phyloP scores from a whole-genome alignment of 2,888 invertebrate genomes.

The Volucella bombylans region DNA sequence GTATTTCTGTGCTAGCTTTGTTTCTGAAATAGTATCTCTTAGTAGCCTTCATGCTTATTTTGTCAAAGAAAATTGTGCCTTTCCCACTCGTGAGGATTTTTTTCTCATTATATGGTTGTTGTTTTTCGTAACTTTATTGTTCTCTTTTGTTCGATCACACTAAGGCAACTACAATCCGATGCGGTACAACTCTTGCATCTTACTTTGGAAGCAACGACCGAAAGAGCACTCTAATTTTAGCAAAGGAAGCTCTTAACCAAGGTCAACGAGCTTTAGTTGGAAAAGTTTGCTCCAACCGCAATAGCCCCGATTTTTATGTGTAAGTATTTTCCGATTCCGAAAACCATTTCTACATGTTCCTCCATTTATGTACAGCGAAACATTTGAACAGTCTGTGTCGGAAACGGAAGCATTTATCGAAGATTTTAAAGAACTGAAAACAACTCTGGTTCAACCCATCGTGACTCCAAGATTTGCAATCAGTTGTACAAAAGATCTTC shows the following conservation, averaged over 20 bases:
- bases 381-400: conserved; percentile 85
- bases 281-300: conserved; percentile 86
- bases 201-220: conserved; percentile 92
- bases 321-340: conserved; percentile 74
- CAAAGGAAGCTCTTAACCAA: conserved; percentile 85
- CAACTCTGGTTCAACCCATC: conserved; percentile 88
- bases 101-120: background rate
- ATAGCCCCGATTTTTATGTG: conserved; percentile 81
- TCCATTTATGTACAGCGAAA: conserved; percentile 84
- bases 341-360: conserved; percentile 6
- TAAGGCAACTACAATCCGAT: conserved; percentile 87
- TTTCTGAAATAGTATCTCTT: too few relatives aligned
- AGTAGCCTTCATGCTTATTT: too few relatives aligned
- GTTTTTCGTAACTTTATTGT: background rate
- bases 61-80: too few relatives aligned
- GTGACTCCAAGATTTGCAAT: conserved; percentile 94
- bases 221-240: conserved; percentile 88
- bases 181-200: conserved; percentile 94
- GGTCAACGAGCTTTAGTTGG: conserved; percentile 94
- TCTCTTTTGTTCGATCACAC: conserved; percentile 40
- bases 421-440: conserved; percentile 83
- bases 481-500: conserved; percentile 88
- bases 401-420: conserved; percentile 87
- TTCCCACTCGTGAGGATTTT: background rate
- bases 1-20: too few relatives aligned